Conservation (phyloP, 2,888 invertebrate genomes). For the Meghimatium bilineatum region DNA sequence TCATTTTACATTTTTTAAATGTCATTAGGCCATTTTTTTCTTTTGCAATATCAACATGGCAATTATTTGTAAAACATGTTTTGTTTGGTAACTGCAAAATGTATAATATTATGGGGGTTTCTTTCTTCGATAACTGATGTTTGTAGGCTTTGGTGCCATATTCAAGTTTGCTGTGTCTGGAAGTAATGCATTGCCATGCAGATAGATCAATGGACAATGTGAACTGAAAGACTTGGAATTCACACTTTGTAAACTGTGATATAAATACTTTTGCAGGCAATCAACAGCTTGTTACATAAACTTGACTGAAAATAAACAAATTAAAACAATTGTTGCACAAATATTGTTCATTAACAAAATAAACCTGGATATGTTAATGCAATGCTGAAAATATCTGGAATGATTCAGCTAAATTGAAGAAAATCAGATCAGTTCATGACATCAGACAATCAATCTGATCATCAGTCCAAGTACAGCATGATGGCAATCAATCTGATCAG, state of each 20-base stretch:
- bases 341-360: conserved; percentile 13
- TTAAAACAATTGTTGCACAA: background rate
- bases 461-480: background rate
- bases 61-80: background rate
- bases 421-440: background rate
- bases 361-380: conserved; percentile 42
- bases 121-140: no score
- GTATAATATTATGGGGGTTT: no score
- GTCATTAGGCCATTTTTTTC: conserved; percentile 32
- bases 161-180: background rate
- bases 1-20: conserved; percentile 15
- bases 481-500: background rate
- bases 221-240: conserved; percentile 42
- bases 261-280: conserved; percentile 41
- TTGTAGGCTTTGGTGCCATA: background rate
- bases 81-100: background rate
- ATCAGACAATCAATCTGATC: background rate
- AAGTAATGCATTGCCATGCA: background rate
- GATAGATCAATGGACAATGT: conserved; percentile 31
- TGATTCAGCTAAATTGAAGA: conserved; percentile 21
- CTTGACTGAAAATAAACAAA: background rate
- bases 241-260: conserved; percentile 31
- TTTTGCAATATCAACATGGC: conserved; percentile 27
- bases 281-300: conserved; percentile 24
- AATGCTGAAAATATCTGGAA: conserved; percentile 33